These are phyloP conservation scores for Plagodis dolabraria DNA, from an alignment of 2,888 invertebrate genomes.

Conservation along the genomic window DNA sequence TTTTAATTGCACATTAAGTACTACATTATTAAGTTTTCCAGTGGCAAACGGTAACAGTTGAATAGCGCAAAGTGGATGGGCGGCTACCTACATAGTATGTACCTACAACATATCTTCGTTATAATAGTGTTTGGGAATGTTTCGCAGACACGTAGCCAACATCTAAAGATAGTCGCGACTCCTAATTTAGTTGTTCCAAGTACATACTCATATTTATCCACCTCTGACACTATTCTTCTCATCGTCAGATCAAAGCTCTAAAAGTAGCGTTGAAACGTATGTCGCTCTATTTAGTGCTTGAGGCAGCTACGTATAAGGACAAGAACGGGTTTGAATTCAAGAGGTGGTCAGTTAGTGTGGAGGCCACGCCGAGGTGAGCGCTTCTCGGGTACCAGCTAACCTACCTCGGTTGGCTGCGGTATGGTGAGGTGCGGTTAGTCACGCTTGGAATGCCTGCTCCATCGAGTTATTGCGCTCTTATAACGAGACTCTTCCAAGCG, in stretches of 20 bases:
- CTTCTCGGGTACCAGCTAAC: conserved; percentile 56
- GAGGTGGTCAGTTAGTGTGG: conserved; percentile 68
- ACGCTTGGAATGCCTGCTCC: conserved; percentile 72
- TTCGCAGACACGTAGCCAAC: conserved; percentile 4
- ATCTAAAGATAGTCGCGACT: conserved; percentile 7
- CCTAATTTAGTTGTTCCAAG: conserved; percentile 7
- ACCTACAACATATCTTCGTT: neutral
- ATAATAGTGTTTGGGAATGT: neutral
- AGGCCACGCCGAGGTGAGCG: conserved; percentile 76
- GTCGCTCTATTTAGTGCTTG: conserved; percentile 53
- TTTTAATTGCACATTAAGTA: too few relatives aligned
- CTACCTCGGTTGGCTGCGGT: conserved; percentile 45
- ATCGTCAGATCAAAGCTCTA: conserved; percentile 7
- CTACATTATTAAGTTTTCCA: neutral
- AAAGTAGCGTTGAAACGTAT: conserved; percentile 27
- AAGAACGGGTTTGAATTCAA: conserved; percentile 74
- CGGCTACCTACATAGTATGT: conserved; percentile 7
- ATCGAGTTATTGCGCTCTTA: conserved; percentile 49
- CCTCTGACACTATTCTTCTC: conserved; percentile 4
- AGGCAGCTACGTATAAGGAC: conserved; percentile 47
- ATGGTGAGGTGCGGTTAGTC: conserved; percentile 70
- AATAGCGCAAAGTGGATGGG: conserved; percentile 4
- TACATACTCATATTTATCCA: conserved; percentile 1
- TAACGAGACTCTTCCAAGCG: conserved; percentile 53
- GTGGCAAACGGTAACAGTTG: conserved; percentile 8